Percentiles rank a stretch among this genome's conserved stretches.
Evolutionary conservation across 2,113 vertebrate genomes (phyloP).

Genomic region (Chloroceryle aenea): DNA sequence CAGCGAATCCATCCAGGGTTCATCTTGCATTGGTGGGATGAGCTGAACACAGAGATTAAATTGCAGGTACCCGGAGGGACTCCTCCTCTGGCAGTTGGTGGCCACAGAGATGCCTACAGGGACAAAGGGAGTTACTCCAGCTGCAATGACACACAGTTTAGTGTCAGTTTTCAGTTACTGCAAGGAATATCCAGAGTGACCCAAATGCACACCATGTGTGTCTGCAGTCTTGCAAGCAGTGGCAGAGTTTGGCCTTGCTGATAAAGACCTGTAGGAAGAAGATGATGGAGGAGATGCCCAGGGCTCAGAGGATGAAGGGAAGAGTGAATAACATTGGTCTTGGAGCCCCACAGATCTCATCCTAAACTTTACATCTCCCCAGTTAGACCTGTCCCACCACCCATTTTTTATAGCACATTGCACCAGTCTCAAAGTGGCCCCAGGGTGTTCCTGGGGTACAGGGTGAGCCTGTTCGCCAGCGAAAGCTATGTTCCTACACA

Average conservation of each 20-base stretch:
- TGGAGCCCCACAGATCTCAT: neutral
- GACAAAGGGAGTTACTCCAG: neutral
- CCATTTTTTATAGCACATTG: neutral
- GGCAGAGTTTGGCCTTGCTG: neutral
- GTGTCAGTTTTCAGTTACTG: neutral
- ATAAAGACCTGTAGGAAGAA: neutral
- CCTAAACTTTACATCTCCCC: neutral
- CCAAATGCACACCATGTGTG: rapidly evolving
- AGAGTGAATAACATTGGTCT: neutral
- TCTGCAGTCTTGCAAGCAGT: too few relatives aligned
- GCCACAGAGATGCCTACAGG: neutral
- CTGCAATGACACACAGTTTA: neutral
- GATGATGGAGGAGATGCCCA: neutral
- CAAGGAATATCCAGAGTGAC: neutral
- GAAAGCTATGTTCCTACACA: neutral
- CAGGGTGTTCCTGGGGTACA: rapidly evolving
- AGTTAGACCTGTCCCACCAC: neutral
- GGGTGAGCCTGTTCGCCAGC: neutral
- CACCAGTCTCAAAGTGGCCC: rapidly evolving
- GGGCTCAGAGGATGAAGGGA: neutral
- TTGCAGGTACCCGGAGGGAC: neutral
- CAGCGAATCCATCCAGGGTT: neutral
- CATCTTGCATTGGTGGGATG: neutral
- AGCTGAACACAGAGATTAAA: neutral
- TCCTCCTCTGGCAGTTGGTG: neutral